Evolutionary conservation across 2,888 invertebrate species (phyloP).

Genomic region (Eugnorisma glareosa): DNA sequence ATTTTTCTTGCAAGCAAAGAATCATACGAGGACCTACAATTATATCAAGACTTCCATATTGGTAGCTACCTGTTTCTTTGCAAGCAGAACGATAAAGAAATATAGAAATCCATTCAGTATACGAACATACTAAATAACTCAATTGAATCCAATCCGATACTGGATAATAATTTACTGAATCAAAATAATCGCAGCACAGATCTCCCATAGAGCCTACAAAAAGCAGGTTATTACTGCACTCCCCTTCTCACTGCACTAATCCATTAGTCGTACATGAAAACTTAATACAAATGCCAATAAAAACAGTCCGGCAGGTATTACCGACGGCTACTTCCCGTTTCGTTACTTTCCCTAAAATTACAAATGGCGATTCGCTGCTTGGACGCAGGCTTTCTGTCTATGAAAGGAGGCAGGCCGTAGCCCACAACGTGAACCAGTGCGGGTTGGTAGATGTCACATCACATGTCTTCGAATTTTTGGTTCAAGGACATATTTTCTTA

Average conservation of each 20-base stretch:
- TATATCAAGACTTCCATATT: not conserved
- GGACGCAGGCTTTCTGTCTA: not conserved
- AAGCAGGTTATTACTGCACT: conserved; percentile 61
- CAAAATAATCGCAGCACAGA: conserved; percentile 28
- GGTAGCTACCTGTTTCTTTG: not conserved
- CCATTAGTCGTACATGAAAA: conserved; percentile 88
- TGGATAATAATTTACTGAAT: conserved; percentile 18
- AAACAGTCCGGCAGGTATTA: conserved; percentile 80
- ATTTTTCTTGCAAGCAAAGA: not conserved
- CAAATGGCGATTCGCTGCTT: not conserved
- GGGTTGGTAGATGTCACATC: not conserved
- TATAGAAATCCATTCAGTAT: not conserved
- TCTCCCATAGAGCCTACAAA: conserved; percentile 38
- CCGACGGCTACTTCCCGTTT: conserved; percentile 1
- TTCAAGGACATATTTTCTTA: not conserved
- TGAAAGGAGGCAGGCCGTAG: not conserved
- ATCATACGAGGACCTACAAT: not conserved
- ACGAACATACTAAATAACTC: conserved; percentile 1
- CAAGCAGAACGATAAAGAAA: not conserved
- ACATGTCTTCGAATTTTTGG: not conserved
- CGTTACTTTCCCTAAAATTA: not conserved
- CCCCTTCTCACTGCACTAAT: conserved; percentile 82
- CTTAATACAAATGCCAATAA: conserved; percentile 86
- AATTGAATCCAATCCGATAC: not conserved
- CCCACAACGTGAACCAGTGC: not conserved